Evolutionary conservation across 2,888 invertebrate species (phyloP), one percentile per base, ranked within the genome.

Genomic region (Chydorus sphaericus): DNA sequence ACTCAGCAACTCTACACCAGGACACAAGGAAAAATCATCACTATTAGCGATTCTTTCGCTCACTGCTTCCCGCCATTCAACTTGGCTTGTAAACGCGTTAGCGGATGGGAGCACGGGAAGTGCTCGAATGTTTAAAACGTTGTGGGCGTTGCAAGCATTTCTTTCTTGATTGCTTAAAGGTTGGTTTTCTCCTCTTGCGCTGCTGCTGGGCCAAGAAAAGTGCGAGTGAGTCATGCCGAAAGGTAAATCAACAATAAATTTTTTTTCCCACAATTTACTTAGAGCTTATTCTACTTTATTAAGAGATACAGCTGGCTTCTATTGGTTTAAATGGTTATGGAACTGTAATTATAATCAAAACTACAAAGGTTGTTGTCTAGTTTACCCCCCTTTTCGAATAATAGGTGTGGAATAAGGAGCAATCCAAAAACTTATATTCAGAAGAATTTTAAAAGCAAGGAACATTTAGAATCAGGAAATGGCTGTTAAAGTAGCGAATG

Each of bases 141-240:
- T 60, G 61, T 54, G 62, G 49, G 60, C 63, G 59, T 55, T 62
- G 59, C 65, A 64, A 87, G 73, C 85, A 80, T 75, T 89, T 89
- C 77, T 84, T 81, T 78, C 86, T 78, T 75, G 85, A 81, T 78
- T 88, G 86, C 16, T 54, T 54, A 23, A 49, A 33, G 14, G 38
- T 30, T 26, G 39, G 23, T 14, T 16, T 49, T 48, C 55, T 55
- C 33, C 33, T 50, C 33, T 56, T 37, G 29, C 39, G 48, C 31
- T 44, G 36, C 38, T 53, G 28, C 11, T 8, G 14, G 2, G 10
- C 16, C 18, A 44, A 29, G 44, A 54, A 29, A 29, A 44, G 14
- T 2, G 6, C 2, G 3, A 8, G n/a, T 8, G 10, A 14, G 2
- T 2, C 2, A 50, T 23, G 28, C 26, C 16, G 8, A 37, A 28